Conservation (phyloP, 2,113 vertebrate species). For the Trachemys scripta region DNA sequence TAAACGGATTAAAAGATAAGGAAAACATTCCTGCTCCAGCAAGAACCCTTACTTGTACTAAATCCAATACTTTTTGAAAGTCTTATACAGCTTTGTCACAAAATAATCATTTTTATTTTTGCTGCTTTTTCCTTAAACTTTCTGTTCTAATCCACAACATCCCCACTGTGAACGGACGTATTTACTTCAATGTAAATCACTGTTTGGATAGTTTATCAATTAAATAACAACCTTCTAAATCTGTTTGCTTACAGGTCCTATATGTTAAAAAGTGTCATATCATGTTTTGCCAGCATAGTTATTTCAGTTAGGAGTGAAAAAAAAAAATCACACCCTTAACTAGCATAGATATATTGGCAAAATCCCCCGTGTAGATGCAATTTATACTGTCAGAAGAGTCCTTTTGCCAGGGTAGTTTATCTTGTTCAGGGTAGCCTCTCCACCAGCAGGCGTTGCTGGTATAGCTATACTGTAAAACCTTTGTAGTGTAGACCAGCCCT, state of each 20-base stretch:
- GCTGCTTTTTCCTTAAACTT: conserved; percentile 29
- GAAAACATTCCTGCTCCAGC: conserved; percentile 4
- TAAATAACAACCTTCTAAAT: not conserved
- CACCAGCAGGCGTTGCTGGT: not conserved
- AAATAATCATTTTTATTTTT: conserved; percentile 4
- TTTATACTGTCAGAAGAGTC: not conserved
- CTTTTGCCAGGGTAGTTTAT: not conserved
- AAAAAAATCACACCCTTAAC: not conserved
- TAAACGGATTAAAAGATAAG: conserved; percentile 46
- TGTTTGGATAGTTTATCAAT: not conserved
- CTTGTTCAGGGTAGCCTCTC: not conserved
- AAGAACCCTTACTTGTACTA: conserved; percentile 39
- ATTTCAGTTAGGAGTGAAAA: not conserved
- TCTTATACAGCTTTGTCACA: conserved; percentile 34
- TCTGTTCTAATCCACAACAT: conserved; percentile 22
- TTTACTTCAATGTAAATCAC: not conserved
- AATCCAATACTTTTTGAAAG: conserved; percentile 46
- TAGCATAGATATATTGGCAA: not conserved
- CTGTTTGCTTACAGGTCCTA: not conserved
- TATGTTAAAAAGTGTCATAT: not conserved
- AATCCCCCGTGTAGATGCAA: not conserved
- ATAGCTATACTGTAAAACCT: not conserved
- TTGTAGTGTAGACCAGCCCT: not conserved
- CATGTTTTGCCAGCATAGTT: not conserved
- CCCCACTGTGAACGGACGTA: conserved; percentile 45